A percentile compares a stretch with the other conserved stretches of the same genome.
Conservation (phyloP, 2,888 invertebrate species). For the Copidosoma aretas region DNA sequence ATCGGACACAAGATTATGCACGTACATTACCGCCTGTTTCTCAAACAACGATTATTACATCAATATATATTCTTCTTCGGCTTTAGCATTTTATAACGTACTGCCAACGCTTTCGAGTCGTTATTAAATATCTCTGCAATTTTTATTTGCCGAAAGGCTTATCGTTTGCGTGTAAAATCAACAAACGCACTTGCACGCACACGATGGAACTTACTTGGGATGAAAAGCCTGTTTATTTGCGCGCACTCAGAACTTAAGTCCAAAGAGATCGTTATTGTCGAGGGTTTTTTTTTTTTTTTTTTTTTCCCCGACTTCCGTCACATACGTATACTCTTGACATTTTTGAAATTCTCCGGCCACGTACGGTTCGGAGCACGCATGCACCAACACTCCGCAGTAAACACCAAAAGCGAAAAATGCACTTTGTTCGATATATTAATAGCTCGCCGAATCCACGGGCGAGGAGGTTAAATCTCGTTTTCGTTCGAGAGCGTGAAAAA, state of each 20-base stretch:
- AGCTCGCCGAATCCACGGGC: too few relatives aligned
- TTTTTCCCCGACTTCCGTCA: too few relatives aligned
- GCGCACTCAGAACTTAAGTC: background rate
- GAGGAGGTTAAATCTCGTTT: too few relatives aligned
- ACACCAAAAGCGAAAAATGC: too few relatives aligned
- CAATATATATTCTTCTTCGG: slow-evolving; percentile 3
- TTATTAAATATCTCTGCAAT: slow-evolving; percentile 23
- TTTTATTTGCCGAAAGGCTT: slow-evolving; percentile 23
- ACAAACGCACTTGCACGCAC: slow-evolving; percentile 10
- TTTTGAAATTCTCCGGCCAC: too few relatives aligned
- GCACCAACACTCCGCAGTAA: too few relatives aligned
- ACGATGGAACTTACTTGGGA: background rate
- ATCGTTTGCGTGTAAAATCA: slow-evolving; percentile 9
- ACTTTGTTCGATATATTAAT: too few relatives aligned
- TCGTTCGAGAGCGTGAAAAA: too few relatives aligned
- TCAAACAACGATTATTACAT: slow-evolving; percentile 4
- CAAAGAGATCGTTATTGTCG: background rate
- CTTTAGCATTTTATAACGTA: background rate
- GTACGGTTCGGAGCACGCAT: too few relatives aligned
- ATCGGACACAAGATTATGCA: slow-evolving; percentile 2
- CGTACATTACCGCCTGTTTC: background rate
- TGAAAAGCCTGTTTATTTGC: too few relatives aligned
- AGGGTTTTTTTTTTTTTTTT: too few relatives aligned
- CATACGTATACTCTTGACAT: too few relatives aligned
- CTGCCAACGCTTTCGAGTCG: background rate